A percentile compares a stretch with the other conserved stretches of the same genome.
These are phyloP conservation scores for Noctilio leporinus DNA, from an alignment of 2,113 vertebrate genomes.

Conservation along the genomic window DNA sequence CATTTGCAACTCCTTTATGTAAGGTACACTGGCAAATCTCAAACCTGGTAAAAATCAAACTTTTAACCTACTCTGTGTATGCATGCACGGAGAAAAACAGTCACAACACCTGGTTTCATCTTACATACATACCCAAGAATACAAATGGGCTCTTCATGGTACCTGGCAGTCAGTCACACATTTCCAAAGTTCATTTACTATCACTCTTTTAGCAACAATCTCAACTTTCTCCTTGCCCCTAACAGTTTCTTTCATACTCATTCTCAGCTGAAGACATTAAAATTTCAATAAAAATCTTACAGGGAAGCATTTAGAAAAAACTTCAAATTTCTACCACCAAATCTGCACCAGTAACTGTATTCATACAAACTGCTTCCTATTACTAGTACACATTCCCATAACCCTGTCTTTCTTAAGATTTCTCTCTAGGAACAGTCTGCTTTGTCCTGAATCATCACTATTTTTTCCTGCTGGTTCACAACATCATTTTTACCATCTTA, in stretches of 20 bases:
- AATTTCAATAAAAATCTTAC: background rate
- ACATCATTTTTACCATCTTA: background rate
- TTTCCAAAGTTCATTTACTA: background rate
- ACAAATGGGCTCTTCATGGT: background rate
- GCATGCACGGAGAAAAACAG: background rate
- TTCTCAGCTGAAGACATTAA: background rate
- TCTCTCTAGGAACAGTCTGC: background rate
- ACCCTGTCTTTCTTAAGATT: background rate
- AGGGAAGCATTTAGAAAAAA: background rate
- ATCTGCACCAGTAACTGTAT: background rate
- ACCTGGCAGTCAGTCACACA: background rate
- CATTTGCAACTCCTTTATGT: background rate
- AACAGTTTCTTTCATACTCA: background rate
- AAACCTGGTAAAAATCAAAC: background rate
- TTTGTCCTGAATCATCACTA: background rate
- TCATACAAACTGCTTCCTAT: background rate
- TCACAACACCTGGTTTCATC: background rate
- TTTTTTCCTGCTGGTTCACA: background rate
- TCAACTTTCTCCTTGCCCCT: background rate
- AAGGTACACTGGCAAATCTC: background rate
- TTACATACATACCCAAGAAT: background rate
- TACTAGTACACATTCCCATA: background rate
- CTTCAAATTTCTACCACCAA: background rate
- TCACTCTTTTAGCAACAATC: background rate
- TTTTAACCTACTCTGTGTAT: background rate